Evolutionary conservation across 1,140 invertebrate genomes (phyloP).

Genomic region (Trichonephila clavata): DNA sequence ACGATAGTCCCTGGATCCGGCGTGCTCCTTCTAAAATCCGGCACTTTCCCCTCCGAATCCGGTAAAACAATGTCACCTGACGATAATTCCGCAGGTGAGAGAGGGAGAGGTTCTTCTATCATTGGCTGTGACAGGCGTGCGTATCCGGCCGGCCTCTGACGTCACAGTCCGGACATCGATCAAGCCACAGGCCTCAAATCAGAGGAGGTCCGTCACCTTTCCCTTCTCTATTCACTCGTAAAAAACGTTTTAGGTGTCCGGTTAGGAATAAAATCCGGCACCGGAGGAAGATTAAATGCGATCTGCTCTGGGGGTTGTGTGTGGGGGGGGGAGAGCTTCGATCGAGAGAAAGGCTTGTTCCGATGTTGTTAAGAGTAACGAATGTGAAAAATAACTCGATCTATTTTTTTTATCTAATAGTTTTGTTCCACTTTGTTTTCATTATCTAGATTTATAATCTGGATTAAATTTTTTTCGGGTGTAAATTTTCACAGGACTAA

Average conservation of each 20-base stretch:
- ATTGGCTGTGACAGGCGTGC: constrained; percentile 11
- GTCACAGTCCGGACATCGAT: constrained; percentile 17
- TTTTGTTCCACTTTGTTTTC: no score
- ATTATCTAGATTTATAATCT: no score
- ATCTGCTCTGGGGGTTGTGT: not conserved
- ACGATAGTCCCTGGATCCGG: not conserved
- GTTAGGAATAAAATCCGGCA: not conserved
- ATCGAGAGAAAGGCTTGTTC: not conserved
- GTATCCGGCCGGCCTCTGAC: constrained; percentile 11
- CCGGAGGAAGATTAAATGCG: not conserved
- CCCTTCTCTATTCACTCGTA: constrained; percentile 1
- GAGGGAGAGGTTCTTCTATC: not conserved
- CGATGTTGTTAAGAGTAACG: no score
- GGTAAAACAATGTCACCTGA: constrained; percentile 30
- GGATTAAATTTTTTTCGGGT: no score
- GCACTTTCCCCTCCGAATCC: not conserved
- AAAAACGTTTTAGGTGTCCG: not conserved
- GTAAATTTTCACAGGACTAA: no score
- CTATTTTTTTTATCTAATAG: no score
- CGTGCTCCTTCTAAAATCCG: not conserved
- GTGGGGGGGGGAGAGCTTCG: not conserved
- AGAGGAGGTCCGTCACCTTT: constrained; percentile 1
- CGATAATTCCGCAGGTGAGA: constrained; percentile 16
- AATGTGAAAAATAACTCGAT: no score
- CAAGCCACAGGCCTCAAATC: constrained; percentile 36